Percentiles rank a stretch among this genome's conserved stretches.
Conservation (phyloP, 2,888 invertebrate genomes). For the Dendrolimus houi region DNA sequence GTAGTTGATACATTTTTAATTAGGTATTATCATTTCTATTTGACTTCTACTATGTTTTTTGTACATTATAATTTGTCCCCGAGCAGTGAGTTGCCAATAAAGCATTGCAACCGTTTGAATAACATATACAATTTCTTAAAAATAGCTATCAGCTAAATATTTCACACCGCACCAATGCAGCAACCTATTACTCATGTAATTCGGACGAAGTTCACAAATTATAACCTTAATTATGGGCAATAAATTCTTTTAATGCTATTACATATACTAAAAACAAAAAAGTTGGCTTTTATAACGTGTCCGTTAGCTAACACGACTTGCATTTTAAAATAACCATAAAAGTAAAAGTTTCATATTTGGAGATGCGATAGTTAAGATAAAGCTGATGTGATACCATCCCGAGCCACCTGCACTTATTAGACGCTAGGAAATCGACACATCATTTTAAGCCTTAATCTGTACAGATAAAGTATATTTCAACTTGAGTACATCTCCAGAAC, state of each 20-base stretch:
- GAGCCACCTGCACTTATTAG: conserved; percentile 61
- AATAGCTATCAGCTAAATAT: too few species aligned
- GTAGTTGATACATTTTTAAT: too few species aligned
- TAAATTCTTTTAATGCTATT: conserved; percentile 2
- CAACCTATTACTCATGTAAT: conserved; percentile 5
- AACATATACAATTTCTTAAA: too few species aligned
- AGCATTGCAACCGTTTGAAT: too few species aligned
- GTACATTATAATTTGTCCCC: too few species aligned
- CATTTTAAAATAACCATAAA: conserved; percentile 61
- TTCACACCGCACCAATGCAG: conserved; percentile 1
- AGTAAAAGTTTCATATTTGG: conserved; percentile 69
- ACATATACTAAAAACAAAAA: conserved; percentile 21
- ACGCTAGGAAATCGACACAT: conserved; percentile 8
- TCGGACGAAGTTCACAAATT: neutral
- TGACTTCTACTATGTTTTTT: too few species aligned
- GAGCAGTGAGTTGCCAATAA: too few species aligned
- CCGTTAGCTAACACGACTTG: conserved; percentile 57
- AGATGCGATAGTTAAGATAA: conserved; percentile 68
- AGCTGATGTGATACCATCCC: conserved; percentile 42
- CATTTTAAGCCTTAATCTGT: conserved; percentile 18
- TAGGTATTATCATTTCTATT: too few species aligned
- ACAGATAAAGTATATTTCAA: conserved; percentile 17
- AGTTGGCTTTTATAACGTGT: conserved; percentile 24
- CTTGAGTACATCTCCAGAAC: conserved; percentile 25
- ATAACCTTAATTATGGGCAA: conserved; percentile 1